phyloP scores from a whole-genome alignment of 2,888 invertebrate genomes.

The Girardia tigrina region DNA sequence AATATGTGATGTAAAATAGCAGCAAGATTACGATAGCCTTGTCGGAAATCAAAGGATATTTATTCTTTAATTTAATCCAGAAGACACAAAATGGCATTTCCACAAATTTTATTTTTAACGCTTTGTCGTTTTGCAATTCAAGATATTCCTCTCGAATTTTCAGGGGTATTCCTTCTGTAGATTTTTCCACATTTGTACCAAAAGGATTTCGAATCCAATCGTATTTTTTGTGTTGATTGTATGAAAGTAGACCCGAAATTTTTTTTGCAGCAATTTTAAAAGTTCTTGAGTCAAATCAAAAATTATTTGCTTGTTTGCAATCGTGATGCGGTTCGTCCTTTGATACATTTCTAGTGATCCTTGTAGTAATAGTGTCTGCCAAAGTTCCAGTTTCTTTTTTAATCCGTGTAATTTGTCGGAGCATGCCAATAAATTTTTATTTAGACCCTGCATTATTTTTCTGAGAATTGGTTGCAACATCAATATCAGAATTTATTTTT shows the following conservation, averaged over 20 bases:
- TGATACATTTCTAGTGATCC: background rate
- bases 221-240: too few relatives aligned
- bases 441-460: background rate
- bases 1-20: background rate
- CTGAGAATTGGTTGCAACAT: too few relatives aligned
- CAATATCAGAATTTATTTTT: too few relatives aligned
- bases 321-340: background rate
- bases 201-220: too few relatives aligned
- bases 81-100: background rate
- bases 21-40: background rate
- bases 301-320: too few relatives aligned
- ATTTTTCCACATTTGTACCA: too few relatives aligned
- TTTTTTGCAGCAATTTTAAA: background rate
- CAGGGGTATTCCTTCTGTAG: background rate
- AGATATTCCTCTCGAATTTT: background rate
- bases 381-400: background rate
- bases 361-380: background rate
- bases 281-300: background rate
- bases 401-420: slow-evolving; percentile 6
- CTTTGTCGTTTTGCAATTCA: too few relatives aligned
- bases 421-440: background rate
- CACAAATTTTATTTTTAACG: background rate
- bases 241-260: too few relatives aligned
- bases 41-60: background rate
- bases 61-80: background rate